These are phyloP conservation scores for Aphelinus atriplicis DNA, from an alignment of 1,140 invertebrate species.

Conservation along the genomic window DNA sequence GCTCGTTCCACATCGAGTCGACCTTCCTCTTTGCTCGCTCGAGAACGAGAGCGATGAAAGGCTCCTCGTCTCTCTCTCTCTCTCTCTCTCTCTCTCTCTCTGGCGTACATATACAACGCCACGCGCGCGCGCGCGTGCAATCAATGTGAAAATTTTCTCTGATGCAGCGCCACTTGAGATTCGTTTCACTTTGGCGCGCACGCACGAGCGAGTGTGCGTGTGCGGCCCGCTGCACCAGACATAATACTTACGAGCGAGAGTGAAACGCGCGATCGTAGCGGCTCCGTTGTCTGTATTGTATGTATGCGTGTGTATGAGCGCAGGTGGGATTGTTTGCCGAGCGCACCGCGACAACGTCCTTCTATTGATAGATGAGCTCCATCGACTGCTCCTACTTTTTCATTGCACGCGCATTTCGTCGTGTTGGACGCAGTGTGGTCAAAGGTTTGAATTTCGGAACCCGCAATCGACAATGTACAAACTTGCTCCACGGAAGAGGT, in stretches of 20 bases:
- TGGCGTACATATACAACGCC: not conserved
- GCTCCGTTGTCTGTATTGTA: not conserved
- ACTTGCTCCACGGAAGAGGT: too few relatives aligned
- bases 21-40: too few relatives aligned
- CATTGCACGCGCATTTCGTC: not conserved
- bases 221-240: not conserved
- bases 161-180: slow-evolving; percentile 13
- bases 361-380: not conserved
- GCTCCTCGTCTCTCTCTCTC: too few relatives aligned
- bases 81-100: slow-evolving; percentile 2
- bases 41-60: not conserved
- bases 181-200: slow-evolving; percentile 30
- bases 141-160: slow-evolving; percentile 26
- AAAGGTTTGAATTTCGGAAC: too few relatives aligned
- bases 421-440: too few relatives aligned
- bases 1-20: slow-evolving; percentile 18
- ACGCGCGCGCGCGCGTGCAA: not conserved
- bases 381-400: not conserved
- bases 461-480: too few relatives aligned
- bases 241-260: slow-evolving; percentile 6
- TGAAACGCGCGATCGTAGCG: not conserved
- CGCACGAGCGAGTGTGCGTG: slow-evolving; percentile 5
- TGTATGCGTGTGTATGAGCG: not conserved
- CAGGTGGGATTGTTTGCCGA: too few relatives aligned
- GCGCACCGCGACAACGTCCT: not conserved